Base-by-base conservation (phyloP, 1,140 invertebrate species). In the Vollenhovia emeryi region DNA sequence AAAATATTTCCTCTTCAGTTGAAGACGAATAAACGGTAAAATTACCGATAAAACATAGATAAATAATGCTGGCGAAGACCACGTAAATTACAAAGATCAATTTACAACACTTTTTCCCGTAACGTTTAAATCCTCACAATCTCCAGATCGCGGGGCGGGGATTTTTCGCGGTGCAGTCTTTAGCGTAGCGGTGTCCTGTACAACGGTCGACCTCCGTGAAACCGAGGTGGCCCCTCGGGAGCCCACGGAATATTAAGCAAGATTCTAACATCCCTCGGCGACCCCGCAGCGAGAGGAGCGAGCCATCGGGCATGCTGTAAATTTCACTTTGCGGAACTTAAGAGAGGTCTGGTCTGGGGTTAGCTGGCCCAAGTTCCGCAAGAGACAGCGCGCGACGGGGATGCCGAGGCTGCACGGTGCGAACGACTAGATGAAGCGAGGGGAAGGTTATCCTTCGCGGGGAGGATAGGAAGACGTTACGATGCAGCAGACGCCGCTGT, bases 321-420 rank as follows among this genome's bases (percentile, higher is more conserved):
- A 94, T 94, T 94, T 94, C 93, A 94, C 92, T 93, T 93, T 92
- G 88, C 89, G 84, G 68, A 93, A 92, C 91, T 93, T 88, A 92
- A 92, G 89, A 80, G 86, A 84, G 82, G 84, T 83, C 43, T 52
- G 57, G 45, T 64, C 13, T 18, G 40, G 60, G 80, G 85, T 71
- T 82, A 85, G 45, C 57, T n/a, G 57, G 30, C 9, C 48, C 73
- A 74, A 69, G 52, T 89, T 86, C 55, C 40, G 40, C 6, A 55
- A 76, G 57, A 69, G 73, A 89, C 48, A 68, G 27, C 24, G 27
- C 45, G 60, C 33, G 50, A 27, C 45, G 43, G 8, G n/a, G 40
- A 43, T 24, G 24, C 18, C 24, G 48, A 59, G 74, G 43, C 2
- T 18, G 21, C 40, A 50, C 48, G 45, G 36, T 30, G n/a, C 36